Conservation (phyloP, 1,140 invertebrate species). For the Homarus americanus region DNA sequence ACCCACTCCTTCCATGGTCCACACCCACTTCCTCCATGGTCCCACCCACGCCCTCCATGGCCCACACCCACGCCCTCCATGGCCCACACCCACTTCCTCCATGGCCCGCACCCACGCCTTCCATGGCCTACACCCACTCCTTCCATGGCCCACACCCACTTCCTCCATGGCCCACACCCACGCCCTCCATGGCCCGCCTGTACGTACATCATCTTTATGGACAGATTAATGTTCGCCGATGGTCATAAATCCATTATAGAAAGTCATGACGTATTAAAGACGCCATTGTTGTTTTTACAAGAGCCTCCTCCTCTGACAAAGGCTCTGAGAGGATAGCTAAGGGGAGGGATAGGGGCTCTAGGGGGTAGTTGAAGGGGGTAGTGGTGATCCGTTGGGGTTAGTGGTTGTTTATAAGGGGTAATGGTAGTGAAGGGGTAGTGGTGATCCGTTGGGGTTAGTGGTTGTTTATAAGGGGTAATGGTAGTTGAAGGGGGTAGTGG, state of each 20-base stretch:
- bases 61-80: too few relatives aligned
- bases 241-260: conserved; percentile 1
- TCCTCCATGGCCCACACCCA: neutral
- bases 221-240: neutral
- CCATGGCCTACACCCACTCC: neutral
- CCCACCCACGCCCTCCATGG: too few relatives aligned
- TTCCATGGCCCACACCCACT: neutral
- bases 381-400: too few relatives aligned
- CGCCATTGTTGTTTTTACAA: neutral
- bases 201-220: conserved; percentile 3
- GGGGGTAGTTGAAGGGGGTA: too few relatives aligned
- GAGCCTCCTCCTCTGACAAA: neutral
- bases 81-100: neutral
- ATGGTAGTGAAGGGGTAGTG: too few relatives aligned
- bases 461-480: neutral
- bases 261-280: neutral
- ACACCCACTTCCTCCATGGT: too few relatives aligned
- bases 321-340: neutral
- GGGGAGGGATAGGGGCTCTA: neutral
- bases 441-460: neutral
- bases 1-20: too few relatives aligned
- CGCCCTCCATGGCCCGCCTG: neutral
- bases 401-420: neutral
- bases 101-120: neutral
- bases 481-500: neutral